These are phyloP conservation scores for crab-eating macaque (Macaca fascicularis) DNA, from an alignment of 2,113 vertebrate species.

Conservation along the genomic window T2T-MFA8v1.1 NC_088375.1:14146001-14146500, in stretches of 20 bases:
- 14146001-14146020: neutral
- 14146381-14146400: slow-evolving; percentile 34
- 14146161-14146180: neutral
- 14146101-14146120: neutral
- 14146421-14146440: slow-evolving; percentile 69
- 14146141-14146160: neutral
- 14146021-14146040: neutral
- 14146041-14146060: neutral
- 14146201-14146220: neutral
- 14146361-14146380: neutral
- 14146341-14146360: neutral
- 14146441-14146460: slow-evolving; percentile 73
- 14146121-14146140: rapidly evolving
- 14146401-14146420: slow-evolving; percentile 50
- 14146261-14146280: neutral
- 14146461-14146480: slow-evolving; percentile 48
- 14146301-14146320: neutral
- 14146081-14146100: neutral
- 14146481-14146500: slow-evolving; percentile 50
- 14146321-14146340: neutral
- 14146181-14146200: neutral
- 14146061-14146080: no score
- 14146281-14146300: neutral
- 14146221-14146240: no score
- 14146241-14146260: neutral